Conservation (phyloP, 2,797 vertebrate genomes). For the Hyperoplus immaculatus region DNA sequence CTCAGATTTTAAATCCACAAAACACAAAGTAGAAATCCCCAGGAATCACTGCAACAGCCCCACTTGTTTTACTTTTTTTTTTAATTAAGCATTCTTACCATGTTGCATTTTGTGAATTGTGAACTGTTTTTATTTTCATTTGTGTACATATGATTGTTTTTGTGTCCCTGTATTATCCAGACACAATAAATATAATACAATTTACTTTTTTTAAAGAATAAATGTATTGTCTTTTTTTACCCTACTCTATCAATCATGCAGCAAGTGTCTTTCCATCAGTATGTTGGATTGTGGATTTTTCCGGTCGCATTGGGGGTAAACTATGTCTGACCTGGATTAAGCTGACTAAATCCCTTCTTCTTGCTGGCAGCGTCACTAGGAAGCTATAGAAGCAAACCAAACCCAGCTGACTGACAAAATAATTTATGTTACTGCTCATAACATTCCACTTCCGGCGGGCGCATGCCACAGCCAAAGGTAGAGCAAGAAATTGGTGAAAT, state of each 20-base stretch:
- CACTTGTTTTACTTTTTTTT: conserved; percentile 44
- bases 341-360: conserved; percentile 61
- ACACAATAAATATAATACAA: conserved; percentile 74
- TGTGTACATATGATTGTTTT: conserved; percentile 69
- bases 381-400: conserved; percentile 54
- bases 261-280: conserved; percentile 18
- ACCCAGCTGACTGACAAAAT: conserved; percentile 55
- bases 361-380: conserved; percentile 59
- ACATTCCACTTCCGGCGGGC: conserved; percentile 60
- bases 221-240: conserved; percentile 36
- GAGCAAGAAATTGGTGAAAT: conserved; percentile 57
- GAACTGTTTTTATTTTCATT: conserved; percentile 64
- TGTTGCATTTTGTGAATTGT: conserved; percentile 57
- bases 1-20: conserved; percentile 38
- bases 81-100: conserved; percentile 48
- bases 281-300: conserved; percentile 48
- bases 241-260: conserved; percentile 3
- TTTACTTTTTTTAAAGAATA: conserved; percentile 65
- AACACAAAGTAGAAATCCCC: conserved; percentile 39
- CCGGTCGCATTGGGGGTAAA: conserved; percentile 59
- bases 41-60: conserved; percentile 41
- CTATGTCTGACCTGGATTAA: conserved; percentile 74
- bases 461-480: conserved; percentile 42
- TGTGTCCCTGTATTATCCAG: conserved; percentile 65
- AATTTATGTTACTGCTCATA: conserved; percentile 51